Evolutionary conservation across 2,797 vertebrate genomes (phyloP).

Genomic region (Merluccius polli): DNA sequence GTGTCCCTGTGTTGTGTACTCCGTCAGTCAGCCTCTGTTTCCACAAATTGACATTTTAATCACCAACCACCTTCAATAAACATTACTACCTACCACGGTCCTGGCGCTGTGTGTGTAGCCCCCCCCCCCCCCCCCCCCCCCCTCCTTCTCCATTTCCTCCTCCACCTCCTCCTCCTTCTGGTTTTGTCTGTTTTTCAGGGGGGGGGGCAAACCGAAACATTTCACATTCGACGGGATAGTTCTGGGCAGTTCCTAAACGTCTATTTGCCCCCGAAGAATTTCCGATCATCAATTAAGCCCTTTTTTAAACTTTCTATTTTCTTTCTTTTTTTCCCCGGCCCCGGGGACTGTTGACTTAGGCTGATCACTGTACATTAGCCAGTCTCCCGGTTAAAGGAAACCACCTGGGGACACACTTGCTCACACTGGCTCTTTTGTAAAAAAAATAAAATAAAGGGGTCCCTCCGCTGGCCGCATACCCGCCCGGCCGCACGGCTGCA

Average conservation of each 20-base stretch:
- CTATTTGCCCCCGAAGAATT: conserved; percentile 44
- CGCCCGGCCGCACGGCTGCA: conserved; percentile 30
- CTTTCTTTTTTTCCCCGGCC: conserved; percentile 7
- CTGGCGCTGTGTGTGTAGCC: conserved; percentile 14
- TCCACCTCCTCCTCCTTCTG: background rate
- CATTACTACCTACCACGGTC: conserved; percentile 8
- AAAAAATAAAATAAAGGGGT: conserved; percentile 39
- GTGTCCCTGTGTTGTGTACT: conserved; percentile 17
- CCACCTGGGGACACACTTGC: conserved; percentile 65
- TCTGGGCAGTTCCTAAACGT: conserved; percentile 55
- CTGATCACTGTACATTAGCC: conserved; percentile 68
- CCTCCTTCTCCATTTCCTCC: background rate
- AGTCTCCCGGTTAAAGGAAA: conserved; percentile 68
- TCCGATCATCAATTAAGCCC: conserved; percentile 67
- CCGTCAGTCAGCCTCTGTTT: conserved; percentile 14
- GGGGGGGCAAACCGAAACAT: conserved; percentile 23
- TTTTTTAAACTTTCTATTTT: conserved; percentile 33
- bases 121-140: background rate
- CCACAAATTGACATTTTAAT: conserved; percentile 33
- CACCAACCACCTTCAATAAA: conserved; percentile 18
- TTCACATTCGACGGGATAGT: conserved; percentile 52
- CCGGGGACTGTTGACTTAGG: conserved; percentile 69
- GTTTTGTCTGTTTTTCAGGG: conserved; percentile 50
- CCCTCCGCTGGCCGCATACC: conserved; percentile 26
- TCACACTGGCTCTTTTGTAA: conserved; percentile 71